Evolutionary conservation across 2,797 vertebrate species (phyloP), one percentile per base, ranked within the genome.

Genomic region (Eupleurogrammus muticus): DNA sequence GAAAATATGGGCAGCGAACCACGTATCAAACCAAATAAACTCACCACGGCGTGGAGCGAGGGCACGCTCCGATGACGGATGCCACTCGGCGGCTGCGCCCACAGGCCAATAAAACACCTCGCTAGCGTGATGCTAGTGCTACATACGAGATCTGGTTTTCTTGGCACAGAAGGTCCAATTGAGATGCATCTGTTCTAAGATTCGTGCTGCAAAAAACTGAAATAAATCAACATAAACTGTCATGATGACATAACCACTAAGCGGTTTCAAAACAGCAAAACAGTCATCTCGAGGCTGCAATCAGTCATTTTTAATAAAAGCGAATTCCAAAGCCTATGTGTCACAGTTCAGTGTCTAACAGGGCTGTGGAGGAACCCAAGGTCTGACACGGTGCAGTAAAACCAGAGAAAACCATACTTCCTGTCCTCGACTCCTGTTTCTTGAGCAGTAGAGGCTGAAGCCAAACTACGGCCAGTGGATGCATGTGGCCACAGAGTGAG

Each of bases 21-120:
- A 84, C 79, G 78, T 91, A 93, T 93, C 90, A 91, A 91, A 89
- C 77, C 90, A 91, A 92, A 93, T 92, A 93, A 93, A 92, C 85
- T 80, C 80, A 83, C 75, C 79, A 70, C 73, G 75, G 87, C 70
- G 54, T 80, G 16, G 75, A 80, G 87, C 74, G 66, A 75, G 81
- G 88, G 77, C 86, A 77, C 42, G 72, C 79, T 59, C 77, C 71
- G 90, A 90, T 93, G 93, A 94, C 89, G 92, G 91, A 91, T 88
- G 84, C 87, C 90, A 90, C 88, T 93, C 88, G 61, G 57, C 87
- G 61, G 76, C 80, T 68, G 23, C 64, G 47, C 70, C 81, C 76
- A 53, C 64, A 50, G 60, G 54, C 82, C 83, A 79, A 79, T 89
- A 77, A 89, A 90, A 82, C 82, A 77, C 70, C 79, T 86, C 61